A percentile compares a stretch with the other conserved stretches of the same genome.
Conservation (phyloP, 2,888 invertebrate species). For the Sepioteuthis lessoniana region DNA sequence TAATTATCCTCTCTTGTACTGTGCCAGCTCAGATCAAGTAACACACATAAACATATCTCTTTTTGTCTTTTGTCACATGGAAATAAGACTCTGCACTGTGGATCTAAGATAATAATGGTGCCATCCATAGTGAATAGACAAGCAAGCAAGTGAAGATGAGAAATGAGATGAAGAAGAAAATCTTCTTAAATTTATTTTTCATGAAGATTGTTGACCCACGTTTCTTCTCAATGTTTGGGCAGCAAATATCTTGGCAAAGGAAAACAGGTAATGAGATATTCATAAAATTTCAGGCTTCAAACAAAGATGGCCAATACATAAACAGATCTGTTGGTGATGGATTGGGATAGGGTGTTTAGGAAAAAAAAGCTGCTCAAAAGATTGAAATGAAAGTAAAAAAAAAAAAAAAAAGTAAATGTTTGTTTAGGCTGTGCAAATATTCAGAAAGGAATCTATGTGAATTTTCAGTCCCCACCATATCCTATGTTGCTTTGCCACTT, state of each 20-base stretch:
- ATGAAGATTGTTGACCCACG: not conserved
- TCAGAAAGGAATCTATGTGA: not conserved
- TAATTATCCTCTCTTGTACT: not conserved
- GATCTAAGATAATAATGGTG: not conserved
- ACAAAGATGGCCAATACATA: conserved; percentile 33
- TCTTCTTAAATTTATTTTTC: conserved; percentile 5
- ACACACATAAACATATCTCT: not conserved
- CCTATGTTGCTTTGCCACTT: not conserved
- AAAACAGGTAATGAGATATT: not conserved
- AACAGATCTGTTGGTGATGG: not conserved
- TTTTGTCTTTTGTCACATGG: not conserved
- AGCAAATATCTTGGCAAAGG: not conserved
- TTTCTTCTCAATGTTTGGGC: not conserved
- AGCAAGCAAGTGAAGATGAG: not conserved
- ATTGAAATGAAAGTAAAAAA: not conserved
- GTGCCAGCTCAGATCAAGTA: not conserved
- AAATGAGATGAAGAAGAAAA: not conserved
- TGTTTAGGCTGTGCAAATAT: not conserved
- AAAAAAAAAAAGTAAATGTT: not conserved
- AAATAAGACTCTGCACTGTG: not conserved
- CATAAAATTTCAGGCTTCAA: conserved; percentile 7
- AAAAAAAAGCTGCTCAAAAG: not conserved
- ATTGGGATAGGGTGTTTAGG: not conserved
- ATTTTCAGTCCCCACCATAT: not conserved
- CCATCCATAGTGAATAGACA: not conserved